Conservation (phyloP, 2,113 vertebrate species). For the Ammodytes marinus region DNA sequence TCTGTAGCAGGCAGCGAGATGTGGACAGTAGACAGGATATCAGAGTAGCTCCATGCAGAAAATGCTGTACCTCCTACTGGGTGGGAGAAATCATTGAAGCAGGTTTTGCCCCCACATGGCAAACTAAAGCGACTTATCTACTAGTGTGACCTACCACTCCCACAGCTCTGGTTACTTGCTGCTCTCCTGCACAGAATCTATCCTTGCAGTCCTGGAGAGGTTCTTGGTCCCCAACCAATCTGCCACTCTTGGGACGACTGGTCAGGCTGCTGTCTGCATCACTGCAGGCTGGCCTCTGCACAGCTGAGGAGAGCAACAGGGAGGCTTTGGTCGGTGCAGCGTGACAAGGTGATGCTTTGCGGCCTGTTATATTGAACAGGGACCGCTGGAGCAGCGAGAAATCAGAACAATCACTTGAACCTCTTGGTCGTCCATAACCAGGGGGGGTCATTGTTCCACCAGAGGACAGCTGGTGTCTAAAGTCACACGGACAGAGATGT, state of each 20-base stretch:
- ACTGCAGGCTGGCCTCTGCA: conserved; percentile 21
- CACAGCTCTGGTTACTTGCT: conserved; percentile 49
- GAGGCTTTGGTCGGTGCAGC: conserved; percentile 38
- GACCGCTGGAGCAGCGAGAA: conserved; percentile 80
- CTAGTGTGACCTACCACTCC: conserved; percentile 80
- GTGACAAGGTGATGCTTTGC: conserved; percentile 64
- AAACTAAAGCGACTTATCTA: conserved; percentile 41
- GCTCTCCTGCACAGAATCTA: conserved; percentile 60
- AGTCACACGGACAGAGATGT: conserved; percentile 51
- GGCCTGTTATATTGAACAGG: conserved; percentile 77
- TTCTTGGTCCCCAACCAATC: conserved; percentile 43
- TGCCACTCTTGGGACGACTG: conserved; percentile 6
- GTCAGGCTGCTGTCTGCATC: conserved; percentile 45
- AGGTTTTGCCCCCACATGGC: conserved; percentile 38
- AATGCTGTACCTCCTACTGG: conserved; percentile 44
- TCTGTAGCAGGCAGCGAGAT: conserved; percentile 48
- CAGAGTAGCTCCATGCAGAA: conserved; percentile 67
- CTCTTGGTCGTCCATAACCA: conserved; percentile 51
- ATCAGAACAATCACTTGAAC: conserved; percentile 71
- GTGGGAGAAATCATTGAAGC: conserved; percentile 55
- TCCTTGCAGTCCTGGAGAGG: conserved; percentile 43
- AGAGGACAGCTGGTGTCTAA: conserved; percentile 28
- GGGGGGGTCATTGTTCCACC: conserved; percentile 1
- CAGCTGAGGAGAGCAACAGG: conserved; percentile 22
- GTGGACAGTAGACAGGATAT: conserved; percentile 45